phyloP scores from a whole-genome alignment of 1,140 invertebrate species.

The Campoletis sonorensis region DNA sequence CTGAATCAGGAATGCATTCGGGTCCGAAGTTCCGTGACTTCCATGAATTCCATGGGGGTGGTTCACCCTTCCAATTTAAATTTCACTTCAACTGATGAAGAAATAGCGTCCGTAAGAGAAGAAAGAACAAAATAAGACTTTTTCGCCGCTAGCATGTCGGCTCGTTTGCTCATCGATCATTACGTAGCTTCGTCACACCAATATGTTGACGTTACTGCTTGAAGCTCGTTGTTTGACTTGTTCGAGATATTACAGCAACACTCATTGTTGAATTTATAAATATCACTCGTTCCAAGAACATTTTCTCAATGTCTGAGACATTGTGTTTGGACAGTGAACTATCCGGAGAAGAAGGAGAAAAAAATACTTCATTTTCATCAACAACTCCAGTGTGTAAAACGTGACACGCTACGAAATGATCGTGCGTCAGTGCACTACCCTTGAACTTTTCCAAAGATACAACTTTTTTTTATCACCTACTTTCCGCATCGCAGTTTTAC shows the following conservation, averaged over 20 bases:
- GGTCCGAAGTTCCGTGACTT: slow-evolving; percentile 89
- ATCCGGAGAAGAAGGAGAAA: no score
- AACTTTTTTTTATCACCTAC: no score
- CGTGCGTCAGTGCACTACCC: no score
- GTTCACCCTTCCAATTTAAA: slow-evolving; percentile 95
- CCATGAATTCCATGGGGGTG: slow-evolving; percentile 87
- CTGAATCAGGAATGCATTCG: slow-evolving; percentile 85
- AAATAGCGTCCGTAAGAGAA: not conserved
- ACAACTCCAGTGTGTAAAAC: no score
- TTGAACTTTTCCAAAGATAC: no score
- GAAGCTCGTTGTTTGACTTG: slow-evolving; percentile 3
- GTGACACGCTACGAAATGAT: no score
- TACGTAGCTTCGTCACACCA: not conserved
- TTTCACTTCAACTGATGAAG: slow-evolving; percentile 90
- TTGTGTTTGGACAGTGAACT: no score
- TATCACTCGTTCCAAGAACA: no score
- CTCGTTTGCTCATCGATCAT: not conserved
- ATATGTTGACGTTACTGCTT: not conserved
- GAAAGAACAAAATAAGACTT: not conserved
- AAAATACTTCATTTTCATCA: no score
- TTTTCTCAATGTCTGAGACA: no score
- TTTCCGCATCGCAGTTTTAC: no score
- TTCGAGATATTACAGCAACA: slow-evolving; percentile 1
- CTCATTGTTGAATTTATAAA: not conserved
- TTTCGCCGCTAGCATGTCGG: not conserved